phyloP scores from a whole-genome alignment of 2,797 vertebrate genomes.

The Craterocephalus amniculus region DNA sequence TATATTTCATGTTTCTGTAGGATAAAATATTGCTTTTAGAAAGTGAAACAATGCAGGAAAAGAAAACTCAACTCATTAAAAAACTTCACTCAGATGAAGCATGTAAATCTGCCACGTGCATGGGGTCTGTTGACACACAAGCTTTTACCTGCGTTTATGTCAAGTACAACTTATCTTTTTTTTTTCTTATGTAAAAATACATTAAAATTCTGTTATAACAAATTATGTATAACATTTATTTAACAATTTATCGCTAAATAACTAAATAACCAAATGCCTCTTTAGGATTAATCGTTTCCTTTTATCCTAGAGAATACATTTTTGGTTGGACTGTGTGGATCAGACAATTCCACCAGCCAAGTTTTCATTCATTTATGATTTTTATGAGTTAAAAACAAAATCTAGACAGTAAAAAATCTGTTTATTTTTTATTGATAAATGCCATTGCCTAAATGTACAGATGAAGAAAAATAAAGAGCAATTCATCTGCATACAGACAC shows the following conservation, averaged over 20 bases:
- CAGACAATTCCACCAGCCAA: no score
- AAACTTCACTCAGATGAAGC: not conserved
- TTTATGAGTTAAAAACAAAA: not conserved
- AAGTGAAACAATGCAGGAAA: not conserved
- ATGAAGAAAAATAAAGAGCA: conserved; percentile 12
- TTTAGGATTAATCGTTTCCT: no score
- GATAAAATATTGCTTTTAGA: not conserved
- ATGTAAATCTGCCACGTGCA: not conserved
- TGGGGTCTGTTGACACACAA: no score
- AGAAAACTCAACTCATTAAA: not conserved
- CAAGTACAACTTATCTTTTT: no score
- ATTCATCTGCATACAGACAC: conserved; percentile 10
- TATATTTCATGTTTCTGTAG: not conserved
- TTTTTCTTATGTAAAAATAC: no score
- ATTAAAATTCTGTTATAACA: no score
- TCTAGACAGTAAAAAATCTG: conserved; percentile 9
- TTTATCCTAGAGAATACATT: no score
- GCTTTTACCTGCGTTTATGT: not conserved
- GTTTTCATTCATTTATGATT: no score
- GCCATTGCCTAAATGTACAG: conserved; percentile 19
- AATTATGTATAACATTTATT: no score
- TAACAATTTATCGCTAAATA: no score
- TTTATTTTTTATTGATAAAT: conserved; percentile 36
- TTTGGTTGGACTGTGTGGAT: no score
- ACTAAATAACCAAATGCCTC: no score